A percentile compares a stretch with the other conserved stretches of the same genome.
phyloP scores from a whole-genome alignment of 2,113 vertebrate species.

The Anoplopoma fimbria region DNA sequence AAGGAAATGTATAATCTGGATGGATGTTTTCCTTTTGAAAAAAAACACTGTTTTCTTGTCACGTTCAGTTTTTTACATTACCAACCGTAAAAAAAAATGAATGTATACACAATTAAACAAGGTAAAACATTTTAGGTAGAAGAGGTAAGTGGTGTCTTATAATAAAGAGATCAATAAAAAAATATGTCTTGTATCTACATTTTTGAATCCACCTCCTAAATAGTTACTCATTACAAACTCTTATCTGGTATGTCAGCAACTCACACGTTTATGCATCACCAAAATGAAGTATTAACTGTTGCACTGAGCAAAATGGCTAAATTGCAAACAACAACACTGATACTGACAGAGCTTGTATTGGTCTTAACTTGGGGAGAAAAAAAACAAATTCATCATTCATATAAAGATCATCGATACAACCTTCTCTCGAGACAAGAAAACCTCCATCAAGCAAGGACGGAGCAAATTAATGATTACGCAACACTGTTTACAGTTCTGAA shows the following conservation, averaged over 20 bases:
- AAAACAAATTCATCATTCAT: neutral
- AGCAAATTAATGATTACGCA: neutral
- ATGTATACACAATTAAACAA: neutral
- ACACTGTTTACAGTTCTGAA: neutral
- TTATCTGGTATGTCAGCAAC: neutral
- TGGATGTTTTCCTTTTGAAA: neutral
- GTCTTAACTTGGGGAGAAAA: neutral
- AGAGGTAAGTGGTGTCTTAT: neutral
- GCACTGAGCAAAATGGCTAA: too few relatives aligned
- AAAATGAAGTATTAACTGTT: neutral
- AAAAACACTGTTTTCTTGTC: neutral
- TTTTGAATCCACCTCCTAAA: neutral
- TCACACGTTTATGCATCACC: neutral
- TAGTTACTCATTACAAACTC: neutral
- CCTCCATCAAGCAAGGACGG: neutral
- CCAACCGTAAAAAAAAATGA: neutral
- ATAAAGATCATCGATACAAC: neutral
- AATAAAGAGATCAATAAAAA: neutral
- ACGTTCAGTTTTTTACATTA: neutral
- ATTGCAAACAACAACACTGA: neutral
- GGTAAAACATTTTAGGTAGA: neutral
- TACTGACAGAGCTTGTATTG: neutral
- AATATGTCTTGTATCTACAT: neutral
- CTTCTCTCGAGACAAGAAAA: neutral
- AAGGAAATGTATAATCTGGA: neutral